Evolutionary conservation across 2,797 vertebrate genomes (phyloP).

Genomic region (Peromyscus nudipes): DNA sequence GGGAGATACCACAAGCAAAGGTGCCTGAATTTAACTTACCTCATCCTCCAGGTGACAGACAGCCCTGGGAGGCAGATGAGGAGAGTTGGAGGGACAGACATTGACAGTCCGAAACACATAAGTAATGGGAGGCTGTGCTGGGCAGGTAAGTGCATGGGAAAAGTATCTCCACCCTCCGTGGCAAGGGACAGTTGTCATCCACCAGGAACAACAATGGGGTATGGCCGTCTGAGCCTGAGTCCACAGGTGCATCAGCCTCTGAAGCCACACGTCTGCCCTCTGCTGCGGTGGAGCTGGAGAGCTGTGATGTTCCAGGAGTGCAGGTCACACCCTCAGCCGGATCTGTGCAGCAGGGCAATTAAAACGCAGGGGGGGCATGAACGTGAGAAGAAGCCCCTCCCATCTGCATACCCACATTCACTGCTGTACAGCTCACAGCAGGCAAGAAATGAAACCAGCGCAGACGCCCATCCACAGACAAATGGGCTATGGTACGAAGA

Average conservation of each 20-base stretch:
- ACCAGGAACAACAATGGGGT: background rate
- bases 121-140: background rate
- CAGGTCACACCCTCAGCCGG: background rate
- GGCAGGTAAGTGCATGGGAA: background rate
- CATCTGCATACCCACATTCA: background rate
- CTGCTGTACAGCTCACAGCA: background rate
- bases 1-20: background rate
- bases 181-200: background rate
- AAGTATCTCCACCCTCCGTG: background rate
- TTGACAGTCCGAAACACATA: background rate
- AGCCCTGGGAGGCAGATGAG: background rate
- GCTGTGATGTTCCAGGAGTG: background rate
- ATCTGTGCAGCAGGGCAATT: background rate
- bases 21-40: background rate
- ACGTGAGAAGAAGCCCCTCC: background rate
- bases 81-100: background rate
- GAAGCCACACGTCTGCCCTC: background rate
- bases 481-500: too few species aligned
- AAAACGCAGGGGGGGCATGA: rapidly evolving
- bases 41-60: background rate
- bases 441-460: background rate
- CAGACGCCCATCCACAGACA: background rate
- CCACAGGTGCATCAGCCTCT: background rate
- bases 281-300: background rate
- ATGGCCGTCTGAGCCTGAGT: background rate